Evolutionary conservation across 37 sponge, comb jelly and placozoan genomes (phyloP), one percentile per base, ranked within the genome.

Genomic region (Aplysina aerophoba): DNA sequence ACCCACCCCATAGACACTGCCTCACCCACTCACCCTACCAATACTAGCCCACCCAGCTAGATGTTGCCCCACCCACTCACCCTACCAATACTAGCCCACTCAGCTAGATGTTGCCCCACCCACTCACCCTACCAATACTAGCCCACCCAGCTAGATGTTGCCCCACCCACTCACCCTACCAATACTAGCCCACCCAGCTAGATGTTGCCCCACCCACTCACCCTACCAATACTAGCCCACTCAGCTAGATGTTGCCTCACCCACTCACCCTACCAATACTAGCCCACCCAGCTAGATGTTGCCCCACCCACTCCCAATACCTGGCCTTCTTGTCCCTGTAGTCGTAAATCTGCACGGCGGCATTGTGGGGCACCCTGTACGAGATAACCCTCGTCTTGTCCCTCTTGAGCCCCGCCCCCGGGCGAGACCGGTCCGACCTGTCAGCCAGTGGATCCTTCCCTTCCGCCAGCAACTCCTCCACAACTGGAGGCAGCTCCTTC

Each of bases 271-370:
- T n/a, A n/a, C n/a, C n/a, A n/a, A n/a, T n/a, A 16, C 24, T 24
- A 68, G 71, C 71, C 15, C 30, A 20, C 15, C 24, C 71, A 68
- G 71, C 19, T 68, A n/a, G 15, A 25, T 68, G 71, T 68, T 24
- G 14, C 31, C 71, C 21, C 36, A 20, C 44, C 28, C 22, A 56
- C 55, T 61, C 15, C 86, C 84, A 4, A 13, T 0, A 75, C 78
- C 78, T 40, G 36, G 99, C 99, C 78, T 85, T 91, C 96, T 99
- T 99, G 71, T 97, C 94, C 91, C 95, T 97, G 93, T 99, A 99
- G 90, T 99, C 99, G 77, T 99, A 99, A 81, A 99, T 99, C 91
- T 99, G 99, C 2, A 97, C 96, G 50, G 97, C 93, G 22, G 99
- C 99, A 79, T 99, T 99, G 87, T 99, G 99, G 0, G 99, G 99